phyloP scores from a whole-genome alignment of 1,140 invertebrate genomes.

The Bombus picipes region DNA sequence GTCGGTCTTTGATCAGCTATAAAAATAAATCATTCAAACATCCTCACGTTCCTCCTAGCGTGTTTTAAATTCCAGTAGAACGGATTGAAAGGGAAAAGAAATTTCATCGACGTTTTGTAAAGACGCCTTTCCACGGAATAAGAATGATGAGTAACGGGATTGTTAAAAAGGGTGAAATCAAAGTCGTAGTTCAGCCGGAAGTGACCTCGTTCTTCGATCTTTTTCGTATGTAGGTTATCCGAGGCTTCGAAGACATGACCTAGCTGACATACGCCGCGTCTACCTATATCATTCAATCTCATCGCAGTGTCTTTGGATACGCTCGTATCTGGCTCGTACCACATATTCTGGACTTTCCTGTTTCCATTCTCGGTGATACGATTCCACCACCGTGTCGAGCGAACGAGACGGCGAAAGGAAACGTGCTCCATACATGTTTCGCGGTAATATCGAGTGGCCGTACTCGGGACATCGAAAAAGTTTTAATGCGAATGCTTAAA shows the following conservation, averaged over 20 bases:
- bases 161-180: slow-evolving; percentile 36
- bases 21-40: not conserved
- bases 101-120: slow-evolving; percentile 2
- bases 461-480: slow-evolving; percentile 24
- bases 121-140: not conserved
- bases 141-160: slow-evolving; percentile 13
- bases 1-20: not conserved
- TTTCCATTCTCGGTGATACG: not conserved
- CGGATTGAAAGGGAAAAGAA: not conserved
- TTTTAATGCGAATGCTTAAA: slow-evolving; percentile 12
- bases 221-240: slow-evolving; percentile 57
- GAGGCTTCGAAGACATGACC: slow-evolving; percentile 38
- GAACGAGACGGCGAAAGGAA: not conserved
- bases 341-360: not conserved
- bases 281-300: slow-evolving; percentile 54
- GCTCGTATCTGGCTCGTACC: not conserved
- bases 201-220: slow-evolving; percentile 54
- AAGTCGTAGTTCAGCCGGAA: slow-evolving; percentile 33
- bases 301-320: slow-evolving; percentile 27
- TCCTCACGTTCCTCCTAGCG: not conserved
- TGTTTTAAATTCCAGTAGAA: not conserved
- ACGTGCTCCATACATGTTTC: not conserved
- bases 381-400: not conserved
- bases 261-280: not conserved
- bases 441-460: not conserved